These are phyloP conservation scores for Oenanthe oenanthe DNA, from an alignment of 2,113 vertebrate species.

Conservation along the genomic window DNA sequence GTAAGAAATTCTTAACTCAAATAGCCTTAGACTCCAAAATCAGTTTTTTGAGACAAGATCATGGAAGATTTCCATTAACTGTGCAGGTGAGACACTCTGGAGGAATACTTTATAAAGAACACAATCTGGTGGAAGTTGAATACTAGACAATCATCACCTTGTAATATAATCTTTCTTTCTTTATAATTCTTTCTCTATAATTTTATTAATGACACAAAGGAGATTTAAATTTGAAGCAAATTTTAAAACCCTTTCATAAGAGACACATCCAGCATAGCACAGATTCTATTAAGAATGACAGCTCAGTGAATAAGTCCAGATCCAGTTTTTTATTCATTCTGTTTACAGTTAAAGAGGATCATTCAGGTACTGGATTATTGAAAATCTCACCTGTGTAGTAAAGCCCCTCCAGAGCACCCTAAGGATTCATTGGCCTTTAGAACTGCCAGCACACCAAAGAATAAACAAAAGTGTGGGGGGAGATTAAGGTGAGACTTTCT, in stretches of 20 bases:
- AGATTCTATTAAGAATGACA: not conserved
- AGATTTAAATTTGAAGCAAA: not conserved
- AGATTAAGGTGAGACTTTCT: not conserved
- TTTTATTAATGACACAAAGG: not conserved
- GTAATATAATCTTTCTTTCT: not conserved
- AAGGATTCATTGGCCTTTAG: not conserved
- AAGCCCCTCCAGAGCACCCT: not conserved
- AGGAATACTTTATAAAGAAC: not conserved
- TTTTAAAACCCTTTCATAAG: not conserved
- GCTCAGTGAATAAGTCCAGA: not conserved
- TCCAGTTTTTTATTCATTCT: not conserved
- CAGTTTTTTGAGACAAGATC: not conserved
- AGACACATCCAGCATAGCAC: not conserved
- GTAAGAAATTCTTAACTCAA: conserved; percentile 21
- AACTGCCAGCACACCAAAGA: not conserved
- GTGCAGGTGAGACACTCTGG: not conserved
- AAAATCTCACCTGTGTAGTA: not conserved
- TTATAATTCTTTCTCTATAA: not conserved
- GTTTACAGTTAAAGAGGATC: not conserved
- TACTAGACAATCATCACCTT: not conserved
- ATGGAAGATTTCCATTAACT: not conserved
- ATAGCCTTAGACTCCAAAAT: not conserved
- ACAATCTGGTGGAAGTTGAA: not conserved
- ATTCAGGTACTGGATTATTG: not conserved
- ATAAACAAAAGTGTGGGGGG: not conserved